A percentile compares a stretch with the other conserved stretches of the same genome.
These are phyloP conservation scores for Hemiscyllium ocellatum DNA, from an alignment of 2,113 vertebrate species.

Conservation along the genomic window DNA sequence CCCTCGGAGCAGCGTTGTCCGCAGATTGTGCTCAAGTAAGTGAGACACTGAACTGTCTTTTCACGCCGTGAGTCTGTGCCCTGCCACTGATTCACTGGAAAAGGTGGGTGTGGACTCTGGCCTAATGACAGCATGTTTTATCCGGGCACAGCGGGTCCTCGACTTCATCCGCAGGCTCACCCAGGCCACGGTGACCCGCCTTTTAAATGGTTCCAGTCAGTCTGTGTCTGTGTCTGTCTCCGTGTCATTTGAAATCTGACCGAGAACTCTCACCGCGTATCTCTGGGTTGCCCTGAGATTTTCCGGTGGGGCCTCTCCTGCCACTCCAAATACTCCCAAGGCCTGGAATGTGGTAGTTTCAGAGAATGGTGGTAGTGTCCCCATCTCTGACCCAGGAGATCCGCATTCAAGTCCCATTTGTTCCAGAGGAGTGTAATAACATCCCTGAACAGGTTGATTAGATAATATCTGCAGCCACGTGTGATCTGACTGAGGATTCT, in stretches of 20 bases:
- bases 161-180: background rate
- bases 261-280: background rate
- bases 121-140: background rate
- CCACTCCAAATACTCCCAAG: background rate
- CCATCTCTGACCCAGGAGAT: no score
- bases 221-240: background rate
- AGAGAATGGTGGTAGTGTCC: no score
- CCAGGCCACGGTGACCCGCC: background rate
- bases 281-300: no score
- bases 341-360: background rate
- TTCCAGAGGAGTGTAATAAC: no score
- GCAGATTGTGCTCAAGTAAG: background rate
- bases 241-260: background rate
- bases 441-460: no score
- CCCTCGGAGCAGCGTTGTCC: background rate
- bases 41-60: background rate
- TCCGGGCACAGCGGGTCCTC: background rate
- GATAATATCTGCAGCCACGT: background rate
- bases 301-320: background rate
- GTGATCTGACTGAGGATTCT: background rate
- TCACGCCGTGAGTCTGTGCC: background rate
- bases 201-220: background rate
- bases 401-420: no score
- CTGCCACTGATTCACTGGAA: background rate
- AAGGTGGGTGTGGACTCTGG: background rate